Conservation (phyloP, 2,888 invertebrate species). For the Hetaerina titia region DNA sequence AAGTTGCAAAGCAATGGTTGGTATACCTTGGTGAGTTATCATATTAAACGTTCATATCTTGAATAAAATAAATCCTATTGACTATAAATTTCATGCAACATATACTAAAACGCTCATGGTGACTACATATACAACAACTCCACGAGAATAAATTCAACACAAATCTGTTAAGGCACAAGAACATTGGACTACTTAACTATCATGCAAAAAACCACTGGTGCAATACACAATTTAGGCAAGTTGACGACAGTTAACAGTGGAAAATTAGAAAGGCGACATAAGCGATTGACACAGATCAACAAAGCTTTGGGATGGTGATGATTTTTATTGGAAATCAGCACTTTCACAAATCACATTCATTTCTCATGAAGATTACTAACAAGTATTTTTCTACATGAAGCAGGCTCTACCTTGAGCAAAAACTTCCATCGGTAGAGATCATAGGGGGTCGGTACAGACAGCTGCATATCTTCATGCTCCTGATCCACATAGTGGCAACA, state of each 20-base stretch:
- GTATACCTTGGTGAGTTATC: neutral
- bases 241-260: neutral
- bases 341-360: neutral
- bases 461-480: conserved; percentile 57
- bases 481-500: conserved; percentile 57
- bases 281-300: neutral
- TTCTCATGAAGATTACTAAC: neutral
- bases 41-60: neutral
- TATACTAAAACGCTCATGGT: neutral
- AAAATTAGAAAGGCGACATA: neutral
- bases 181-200: neutral
- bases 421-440: conserved; percentile 68
- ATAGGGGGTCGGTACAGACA: conserved; percentile 67
- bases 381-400: neutral
- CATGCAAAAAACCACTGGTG: neutral
- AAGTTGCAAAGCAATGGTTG: neutral
- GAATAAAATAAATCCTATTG: neutral
- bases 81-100: conserved; percentile 1
- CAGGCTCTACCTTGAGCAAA: conserved; percentile 68
- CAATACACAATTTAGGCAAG: neutral
- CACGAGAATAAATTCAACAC: neutral
- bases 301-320: neutral
- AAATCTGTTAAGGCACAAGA: neutral
- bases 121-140: neutral
- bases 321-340: neutral